phyloP scores from a whole-genome alignment of 2,113 vertebrate genomes.

The Urocynchramus pylzowi region DNA sequence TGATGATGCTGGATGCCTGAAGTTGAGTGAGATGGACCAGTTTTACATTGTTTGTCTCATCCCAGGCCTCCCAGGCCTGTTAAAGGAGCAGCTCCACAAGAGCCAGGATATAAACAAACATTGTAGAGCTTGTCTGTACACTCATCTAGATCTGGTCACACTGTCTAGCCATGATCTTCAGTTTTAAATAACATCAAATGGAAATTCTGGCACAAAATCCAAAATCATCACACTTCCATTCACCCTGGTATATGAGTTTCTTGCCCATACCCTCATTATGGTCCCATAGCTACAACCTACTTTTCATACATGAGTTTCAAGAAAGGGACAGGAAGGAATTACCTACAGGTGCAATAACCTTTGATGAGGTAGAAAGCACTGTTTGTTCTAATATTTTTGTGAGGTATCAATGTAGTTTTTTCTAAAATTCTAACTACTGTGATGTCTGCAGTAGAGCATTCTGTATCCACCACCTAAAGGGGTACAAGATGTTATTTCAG shows the following conservation, averaged over 20 bases:
- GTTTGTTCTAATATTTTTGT: background rate
- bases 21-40: background rate
- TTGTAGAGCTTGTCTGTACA: background rate
- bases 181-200: conserved; percentile 13
- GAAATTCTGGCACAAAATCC: background rate
- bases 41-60: background rate
- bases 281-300: background rate
- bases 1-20: background rate
- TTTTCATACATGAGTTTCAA: background rate
- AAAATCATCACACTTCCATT: background rate
- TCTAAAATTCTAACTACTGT: background rate
- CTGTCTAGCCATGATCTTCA: background rate
- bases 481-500: background rate
- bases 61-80: background rate
- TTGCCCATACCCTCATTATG: background rate
- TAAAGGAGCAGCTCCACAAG: background rate
- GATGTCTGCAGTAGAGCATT: background rate
- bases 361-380: background rate
- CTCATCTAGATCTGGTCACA: background rate
- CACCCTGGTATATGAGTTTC: background rate
- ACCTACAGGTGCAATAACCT: background rate
- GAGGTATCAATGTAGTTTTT: background rate
- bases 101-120: background rate
- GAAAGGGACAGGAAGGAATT: background rate
- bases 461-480: background rate